A percentile compares a stretch with the other conserved stretches of the same genome.
These are phyloP conservation scores for Lepus europaeus DNA, from an alignment of 2,113 vertebrate species.

Conservation along the genomic window DNA sequence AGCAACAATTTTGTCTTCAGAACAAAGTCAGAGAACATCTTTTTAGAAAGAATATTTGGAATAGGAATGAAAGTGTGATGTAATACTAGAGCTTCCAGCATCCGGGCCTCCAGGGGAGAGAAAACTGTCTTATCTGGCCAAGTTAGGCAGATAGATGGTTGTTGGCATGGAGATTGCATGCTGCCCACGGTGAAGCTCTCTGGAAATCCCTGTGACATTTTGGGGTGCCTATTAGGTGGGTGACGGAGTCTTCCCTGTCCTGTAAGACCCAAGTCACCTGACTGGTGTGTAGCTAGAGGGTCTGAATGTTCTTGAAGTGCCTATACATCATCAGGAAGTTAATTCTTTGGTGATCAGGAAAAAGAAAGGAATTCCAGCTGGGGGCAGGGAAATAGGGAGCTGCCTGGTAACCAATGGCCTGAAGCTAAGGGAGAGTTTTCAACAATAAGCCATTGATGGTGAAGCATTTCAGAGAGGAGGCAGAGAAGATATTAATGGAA, in stretches of 20 bases:
- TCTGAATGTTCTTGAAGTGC: not conserved
- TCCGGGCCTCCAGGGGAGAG: not conserved
- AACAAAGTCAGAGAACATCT: slow-evolving; percentile 46
- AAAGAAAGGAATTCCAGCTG: slow-evolving; percentile 50
- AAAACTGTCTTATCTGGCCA: slow-evolving; percentile 15
- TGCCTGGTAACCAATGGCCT: slow-evolving; percentile 67
- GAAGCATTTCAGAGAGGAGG: slow-evolving; percentile 64
- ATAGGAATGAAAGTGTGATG: slow-evolving; percentile 55
- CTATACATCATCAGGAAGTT: not conserved
- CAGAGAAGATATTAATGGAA: slow-evolving; percentile 67
- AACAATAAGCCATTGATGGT: slow-evolving; percentile 81
- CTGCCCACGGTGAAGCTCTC: not conserved
- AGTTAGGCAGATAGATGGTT: not conserved
- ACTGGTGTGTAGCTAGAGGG: not conserved
- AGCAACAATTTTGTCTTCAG: slow-evolving; percentile 76
- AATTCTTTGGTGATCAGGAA: slow-evolving; percentile 31
- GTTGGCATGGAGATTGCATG: not conserved
- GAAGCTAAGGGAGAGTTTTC: slow-evolving; percentile 70
- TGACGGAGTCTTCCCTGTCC: not conserved
- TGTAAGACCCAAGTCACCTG: not conserved
- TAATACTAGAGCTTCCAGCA: not conserved
- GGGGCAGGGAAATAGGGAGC: slow-evolving; percentile 1
- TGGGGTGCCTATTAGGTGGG: not conserved
- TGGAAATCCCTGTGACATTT: slow-evolving; percentile 6
- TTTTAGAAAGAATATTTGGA: slow-evolving; percentile 54